Evolutionary conservation across 2,888 invertebrate genomes (phyloP), one percentile per base, ranked within the genome.

Genomic region (Andrena flavipes): DNA sequence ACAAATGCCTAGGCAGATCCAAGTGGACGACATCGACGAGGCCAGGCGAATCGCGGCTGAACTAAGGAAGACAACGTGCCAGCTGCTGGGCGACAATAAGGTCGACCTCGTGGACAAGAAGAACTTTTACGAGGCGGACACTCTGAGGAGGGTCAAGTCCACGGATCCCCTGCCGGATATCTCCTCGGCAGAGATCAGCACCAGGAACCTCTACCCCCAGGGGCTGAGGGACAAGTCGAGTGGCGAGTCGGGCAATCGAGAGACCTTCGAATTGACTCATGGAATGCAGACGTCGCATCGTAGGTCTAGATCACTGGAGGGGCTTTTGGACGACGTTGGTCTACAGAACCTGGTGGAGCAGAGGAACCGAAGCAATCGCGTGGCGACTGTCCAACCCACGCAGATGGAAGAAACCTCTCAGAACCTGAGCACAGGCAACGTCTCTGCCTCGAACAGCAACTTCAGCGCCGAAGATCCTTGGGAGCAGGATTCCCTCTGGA

Each of bases 401-500:
- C 82, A 76, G 20, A 51, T 56, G 6, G 85, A 86, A 5, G 77
- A 83, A 7, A 10, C 60, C 0, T 6, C 67, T 1, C 56, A n/a
- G 5, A 76, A 51, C 6, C 2, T 60, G 0, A 23, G 29, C 2
- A 20, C 26, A 1, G 23, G 33, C 1, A 56, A n/a, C 8, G 3
- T 51, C 1, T n/a, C 72, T 0, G 23, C 69, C 13, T 73, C 64
- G 0, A 60, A 51, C 2, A 67, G 20, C 20, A 78, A 49, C 74
- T 90, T 88, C 42, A 84, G 80, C 20, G 87, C 88, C 67, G 97
- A 97, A 90, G 96, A 96, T 92, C 95, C 97, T 54, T 97, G 97
- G 97, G 97, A 97, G 91, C 97, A 98, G 94, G 97, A 98, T 94
- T 94, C 96, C 7, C 94, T 97, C 42, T 98, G 98, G 98, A 95